Evolutionary conservation across 2,113 vertebrate genomes (phyloP), one percentile per base, ranked within the genome.

Genomic region (Agapornis roseicollis): DNA sequence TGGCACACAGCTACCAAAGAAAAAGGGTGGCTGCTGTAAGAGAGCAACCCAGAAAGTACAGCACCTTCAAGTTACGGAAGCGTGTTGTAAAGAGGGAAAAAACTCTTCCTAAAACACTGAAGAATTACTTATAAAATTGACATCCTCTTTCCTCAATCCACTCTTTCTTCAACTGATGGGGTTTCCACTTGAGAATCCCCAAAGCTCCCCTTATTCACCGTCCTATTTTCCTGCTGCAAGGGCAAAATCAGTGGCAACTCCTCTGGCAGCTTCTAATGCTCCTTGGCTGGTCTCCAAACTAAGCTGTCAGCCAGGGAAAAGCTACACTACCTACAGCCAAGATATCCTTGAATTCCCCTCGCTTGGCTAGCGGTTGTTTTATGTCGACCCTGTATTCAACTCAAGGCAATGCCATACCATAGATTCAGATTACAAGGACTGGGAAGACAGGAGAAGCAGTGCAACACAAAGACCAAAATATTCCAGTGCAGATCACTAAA

Each of bases 1-100:
- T 92, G 65, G 92, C 90, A 85, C 90, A 88, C n/a, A 47, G 80
- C 84, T 90, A 55, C 24, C 91, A 79, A 79, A 93, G 86, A 84
- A 94, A 81, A 96, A 92, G 29, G 35, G 47, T 31, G 49, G 8
- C 56, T 85, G 55, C 85, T 83, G 42, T 13, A 35, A 0, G 3
- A 84, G 72, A 46, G 50, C 41, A 88, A 61, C 11, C 22, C 80
- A 63, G 64, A 15, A 74, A 80, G 71, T 4, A 42, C 35, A 64
- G 39, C 41, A n/a, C 9, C 41, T 72, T 68, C 53, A 53, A 4
- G 2, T 28, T 10, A 18, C 14, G 28, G 10, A 33, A 41, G 13
- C 0, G 1, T 53, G 31, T 63, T 63, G 60, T 24, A 73, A 24
- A n/a, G 58, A 85, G 13, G 11, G 44, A 83, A 90, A 90, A n/a